Conservation (phyloP, 2,888 invertebrate species). For the Phytoseiulus persimilis region DNA sequence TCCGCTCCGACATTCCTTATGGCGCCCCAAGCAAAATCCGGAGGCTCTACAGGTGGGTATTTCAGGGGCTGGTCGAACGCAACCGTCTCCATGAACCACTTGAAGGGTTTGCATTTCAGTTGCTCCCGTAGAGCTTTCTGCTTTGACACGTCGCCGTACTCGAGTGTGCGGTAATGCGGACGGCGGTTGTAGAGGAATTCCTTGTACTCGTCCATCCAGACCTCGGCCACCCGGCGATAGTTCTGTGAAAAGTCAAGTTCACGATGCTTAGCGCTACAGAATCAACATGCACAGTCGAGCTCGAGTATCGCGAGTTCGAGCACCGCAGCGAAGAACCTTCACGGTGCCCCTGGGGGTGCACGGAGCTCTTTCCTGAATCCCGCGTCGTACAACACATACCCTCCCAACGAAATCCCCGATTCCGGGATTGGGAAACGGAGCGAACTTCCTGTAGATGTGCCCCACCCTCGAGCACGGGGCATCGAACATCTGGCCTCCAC, state of each 20-base stretch:
- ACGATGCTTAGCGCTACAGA: not conserved
- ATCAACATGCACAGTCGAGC: no score
- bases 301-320: no score
- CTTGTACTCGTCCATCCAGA: conserved; percentile 98
- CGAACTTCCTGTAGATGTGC: conserved; percentile 76
- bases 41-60: conserved; percentile 80
- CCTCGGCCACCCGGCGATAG: conserved; percentile 82
- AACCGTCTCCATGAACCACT: conserved; percentile 85
- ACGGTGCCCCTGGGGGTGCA: no score
- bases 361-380: no score
- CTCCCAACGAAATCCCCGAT: conserved; percentile 77
- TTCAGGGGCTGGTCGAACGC: conserved; percentile 78
- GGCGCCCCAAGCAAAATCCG: conserved; percentile 69
- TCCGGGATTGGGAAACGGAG: conserved; percentile 80
- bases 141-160: conserved; percentile 69
- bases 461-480: conserved; percentile 86
- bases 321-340: no score
- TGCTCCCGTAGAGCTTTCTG: conserved; percentile 67
- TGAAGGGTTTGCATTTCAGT: conserved; percentile 78
- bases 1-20: conserved; percentile 61
- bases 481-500: conserved; percentile 83
- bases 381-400: conserved; percentile 51
- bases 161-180: conserved; percentile 65
- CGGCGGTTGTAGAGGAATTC: conserved; percentile 70
- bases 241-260: conserved; percentile 57